Evolutionary conservation across 1,140 invertebrate genomes (phyloP), one percentile per base, ranked within the genome.

Genomic region (Anastrepha obliqua): DNA sequence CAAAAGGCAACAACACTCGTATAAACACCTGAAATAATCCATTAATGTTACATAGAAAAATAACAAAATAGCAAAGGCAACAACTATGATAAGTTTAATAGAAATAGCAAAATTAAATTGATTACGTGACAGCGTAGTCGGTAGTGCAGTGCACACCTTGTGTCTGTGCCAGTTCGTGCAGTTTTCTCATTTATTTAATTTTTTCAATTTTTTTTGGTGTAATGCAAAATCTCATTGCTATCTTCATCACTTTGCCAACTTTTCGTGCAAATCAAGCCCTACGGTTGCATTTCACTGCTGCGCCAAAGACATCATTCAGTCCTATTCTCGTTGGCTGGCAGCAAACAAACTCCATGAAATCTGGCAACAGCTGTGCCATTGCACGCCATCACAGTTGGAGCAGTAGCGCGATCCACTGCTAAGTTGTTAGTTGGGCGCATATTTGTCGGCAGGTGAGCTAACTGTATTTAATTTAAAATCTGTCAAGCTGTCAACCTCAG

Each of bases 401-500:
- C 17, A 81, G 74, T 81, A 29, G 29, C 29, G 29, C 29, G 0
- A 29, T 29, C 55, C 74, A 0, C 74, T 20, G 47, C 47, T 55
- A 7, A 47, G 51, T 6, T 29, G 47, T n/a, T 81, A 47, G 20
- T 55, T 55, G 11, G 44, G 44, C 8, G 17, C 47, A 20, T 47
- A 11, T 29, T 81, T 13, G 8, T 6, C 74, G 8, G 17, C 74
- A 81, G 74, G 74, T 81, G 74, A 20, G 55, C 47, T 55, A 81
- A 55, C 74, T 81, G 7, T 20, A 81, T 81, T 81, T 20, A 81
- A 81, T 81, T 81, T 81, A 81, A 81, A 81, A 81, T 81, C 74
- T 55, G 74, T n/a, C 74, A 81, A 81, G 74, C 74, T 81, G 74
- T 81, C 74, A 81, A 51, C 74, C 17, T 29, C 47, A 81, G 55